Conservation (phyloP, 2,797 vertebrate genomes). For the Hoplostethus mediterraneus region DNA sequence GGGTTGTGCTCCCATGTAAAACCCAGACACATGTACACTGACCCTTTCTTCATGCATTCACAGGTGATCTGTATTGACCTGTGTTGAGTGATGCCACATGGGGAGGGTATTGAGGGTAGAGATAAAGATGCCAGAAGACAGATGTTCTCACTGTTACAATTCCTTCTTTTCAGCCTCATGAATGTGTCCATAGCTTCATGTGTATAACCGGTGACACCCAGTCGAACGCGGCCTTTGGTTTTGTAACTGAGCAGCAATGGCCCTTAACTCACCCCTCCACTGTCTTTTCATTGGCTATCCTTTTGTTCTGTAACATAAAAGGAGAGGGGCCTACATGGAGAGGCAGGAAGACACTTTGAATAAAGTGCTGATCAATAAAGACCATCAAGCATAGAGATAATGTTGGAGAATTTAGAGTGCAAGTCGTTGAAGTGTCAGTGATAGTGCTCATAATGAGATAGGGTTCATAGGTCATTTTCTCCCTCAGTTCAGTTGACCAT, state of each 20-base stretch:
- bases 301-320: constrained; percentile 79
- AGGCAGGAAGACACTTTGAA: constrained; percentile 66
- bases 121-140: constrained; percentile 57
- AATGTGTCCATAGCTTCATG: constrained; percentile 51
- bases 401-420: constrained; percentile 52
- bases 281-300: constrained; percentile 58
- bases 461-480: constrained; percentile 50
- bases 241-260: constrained; percentile 47
- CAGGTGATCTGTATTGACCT: constrained; percentile 50
- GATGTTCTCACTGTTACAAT: constrained; percentile 41
- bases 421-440: constrained; percentile 52
- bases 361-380: constrained; percentile 79
- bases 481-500: constrained; percentile 7
- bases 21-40: too few relatives aligned
- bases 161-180: constrained; percentile 34
- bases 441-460: constrained; percentile 50
- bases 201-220: constrained; percentile 55
- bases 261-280: constrained; percentile 63
- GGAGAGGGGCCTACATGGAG: constrained; percentile 28
- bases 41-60: constrained; percentile 33
- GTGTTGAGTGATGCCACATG: constrained; percentile 47
- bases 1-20: too few relatives aligned
- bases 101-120: constrained; percentile 29
- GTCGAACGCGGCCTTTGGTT: constrained; percentile 61
- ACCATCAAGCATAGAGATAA: constrained; percentile 64